phyloP scores from a whole-genome alignment of 1,140 invertebrate genomes.

The Apis dorsata region DNA sequence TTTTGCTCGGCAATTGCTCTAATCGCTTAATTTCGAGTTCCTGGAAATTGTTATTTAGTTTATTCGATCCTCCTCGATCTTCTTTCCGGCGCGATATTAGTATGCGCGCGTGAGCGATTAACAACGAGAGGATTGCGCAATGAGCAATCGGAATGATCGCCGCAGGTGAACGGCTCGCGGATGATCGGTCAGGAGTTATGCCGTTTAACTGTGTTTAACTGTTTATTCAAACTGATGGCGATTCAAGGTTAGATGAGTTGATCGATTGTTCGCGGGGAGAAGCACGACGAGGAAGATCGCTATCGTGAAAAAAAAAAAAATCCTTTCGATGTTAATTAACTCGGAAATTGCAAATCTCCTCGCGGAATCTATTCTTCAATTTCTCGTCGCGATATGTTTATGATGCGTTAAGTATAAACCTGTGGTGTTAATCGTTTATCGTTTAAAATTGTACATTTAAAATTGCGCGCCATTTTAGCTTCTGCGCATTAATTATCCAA shows the following conservation, averaged over 20 bases:
- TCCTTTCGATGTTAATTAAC: neutral
- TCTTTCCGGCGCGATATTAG: slow-evolving; percentile 1
- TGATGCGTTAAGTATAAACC: too few relatives aligned
- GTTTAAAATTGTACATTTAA: too few relatives aligned
- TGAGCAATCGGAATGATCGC: slow-evolving; percentile 6
- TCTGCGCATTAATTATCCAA: too few relatives aligned
- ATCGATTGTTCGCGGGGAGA: neutral
- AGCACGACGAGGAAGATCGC: neutral
- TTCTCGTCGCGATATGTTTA: neutral
- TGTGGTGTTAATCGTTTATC: too few relatives aligned
- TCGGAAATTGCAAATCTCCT: neutral
- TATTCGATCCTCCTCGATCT: slow-evolving; percentile 11
- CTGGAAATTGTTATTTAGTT: slow-evolving; percentile 33
- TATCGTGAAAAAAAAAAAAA: neutral
- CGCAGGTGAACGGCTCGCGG: slow-evolving; percentile 17
- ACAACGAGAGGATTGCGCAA: neutral
- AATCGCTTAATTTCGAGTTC: slow-evolving; percentile 34
- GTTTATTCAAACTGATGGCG: neutral
- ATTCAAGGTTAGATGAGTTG: slow-evolving; percentile 22
- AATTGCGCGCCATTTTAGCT: too few relatives aligned
- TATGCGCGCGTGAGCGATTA: slow-evolving; percentile 4
- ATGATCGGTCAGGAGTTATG: neutral
- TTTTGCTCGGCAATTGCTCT: neutral
- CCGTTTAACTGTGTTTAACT: neutral
- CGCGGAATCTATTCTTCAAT: neutral